Conservation (phyloP, 2,797 vertebrate species). For the Sebastes taczanowskii region DNA sequence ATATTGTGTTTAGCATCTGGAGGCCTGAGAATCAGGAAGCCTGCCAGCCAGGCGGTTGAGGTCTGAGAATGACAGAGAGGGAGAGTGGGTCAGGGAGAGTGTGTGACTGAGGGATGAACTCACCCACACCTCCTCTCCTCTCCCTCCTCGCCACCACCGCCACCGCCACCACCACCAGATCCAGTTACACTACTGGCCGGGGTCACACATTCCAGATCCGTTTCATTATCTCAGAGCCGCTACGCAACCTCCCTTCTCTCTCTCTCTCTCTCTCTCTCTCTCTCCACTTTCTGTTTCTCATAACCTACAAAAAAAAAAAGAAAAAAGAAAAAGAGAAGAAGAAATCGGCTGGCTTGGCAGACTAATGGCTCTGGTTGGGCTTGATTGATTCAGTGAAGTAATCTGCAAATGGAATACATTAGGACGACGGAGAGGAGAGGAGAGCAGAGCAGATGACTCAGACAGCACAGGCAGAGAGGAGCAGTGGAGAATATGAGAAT, state of each 20-base stretch:
- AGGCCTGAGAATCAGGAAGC: slow-evolving; percentile 60
- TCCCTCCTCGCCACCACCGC: not conserved
- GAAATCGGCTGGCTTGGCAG: slow-evolving; percentile 63
- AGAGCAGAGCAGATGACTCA: slow-evolving; percentile 70
- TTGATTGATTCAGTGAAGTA: slow-evolving; percentile 81
- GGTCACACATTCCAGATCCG: slow-evolving; percentile 68
- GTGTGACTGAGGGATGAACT: slow-evolving; percentile 73
- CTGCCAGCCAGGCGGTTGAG: slow-evolving; percentile 45
- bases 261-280: not conserved
- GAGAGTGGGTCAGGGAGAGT: slow-evolving; percentile 65
- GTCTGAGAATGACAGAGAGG: slow-evolving; percentile 46
- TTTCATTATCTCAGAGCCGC: slow-evolving; percentile 63
- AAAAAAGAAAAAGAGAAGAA: not conserved
- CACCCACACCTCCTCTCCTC: not conserved
- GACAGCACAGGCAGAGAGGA: slow-evolving; percentile 41
- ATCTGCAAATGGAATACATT: slow-evolving; percentile 83
- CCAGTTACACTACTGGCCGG: slow-evolving; percentile 62
- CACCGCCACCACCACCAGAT: slow-evolving; percentile 28
- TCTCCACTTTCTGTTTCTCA: slow-evolving; percentile 52
- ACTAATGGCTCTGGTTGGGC: slow-evolving; percentile 76
- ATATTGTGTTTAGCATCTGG: slow-evolving; percentile 55
- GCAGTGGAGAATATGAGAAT: slow-evolving; percentile 43
- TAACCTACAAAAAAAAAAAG: slow-evolving; percentile 13
- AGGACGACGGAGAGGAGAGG: slow-evolving; percentile 46
- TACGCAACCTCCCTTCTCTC: slow-evolving; percentile 14